Evolutionary conservation across 2,113 vertebrate genomes (phyloP).

Genomic region (Lampris incognitus): DNA sequence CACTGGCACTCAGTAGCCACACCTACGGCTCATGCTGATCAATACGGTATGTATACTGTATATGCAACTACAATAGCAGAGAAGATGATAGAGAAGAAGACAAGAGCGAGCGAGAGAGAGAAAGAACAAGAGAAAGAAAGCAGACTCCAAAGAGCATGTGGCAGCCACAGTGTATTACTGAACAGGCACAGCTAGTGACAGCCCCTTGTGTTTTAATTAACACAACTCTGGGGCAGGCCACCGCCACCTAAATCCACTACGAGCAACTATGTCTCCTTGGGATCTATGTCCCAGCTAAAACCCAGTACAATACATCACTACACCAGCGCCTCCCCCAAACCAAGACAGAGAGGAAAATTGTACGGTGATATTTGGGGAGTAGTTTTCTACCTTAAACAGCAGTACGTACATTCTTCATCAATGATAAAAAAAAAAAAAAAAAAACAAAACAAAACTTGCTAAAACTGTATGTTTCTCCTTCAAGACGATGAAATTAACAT

Average conservation of each 20-base stretch:
- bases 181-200: slow-evolving; percentile 23
- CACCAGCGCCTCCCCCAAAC: background rate
- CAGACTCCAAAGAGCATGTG: background rate
- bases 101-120: slow-evolving; percentile 20
- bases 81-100: slow-evolving; percentile 3
- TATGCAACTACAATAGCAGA: slow-evolving; percentile 1
- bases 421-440: background rate
- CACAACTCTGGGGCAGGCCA: slow-evolving; percentile 28
- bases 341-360: background rate
- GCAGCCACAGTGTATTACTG: slow-evolving; percentile 6
- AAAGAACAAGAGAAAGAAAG: slow-evolving; percentile 2
- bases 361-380: background rate
- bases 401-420: background rate
- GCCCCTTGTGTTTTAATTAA: slow-evolving; percentile 48
- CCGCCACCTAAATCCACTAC: background rate
- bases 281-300: slow-evolving; percentile 6
- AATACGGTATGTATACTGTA: slow-evolving; percentile 52
- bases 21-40: slow-evolving; percentile 37
- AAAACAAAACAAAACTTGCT: too few relatives aligned
- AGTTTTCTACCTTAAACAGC: background rate
- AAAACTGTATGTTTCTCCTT: too few relatives aligned
- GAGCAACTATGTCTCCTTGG: slow-evolving; percentile 12
- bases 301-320: slow-evolving; percentile 19
- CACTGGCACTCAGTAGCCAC: slow-evolving; percentile 40
- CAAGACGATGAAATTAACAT: too few relatives aligned